A percentile compares a stretch with the other conserved stretches of the same genome.
Conservation (phyloP, 2,888 invertebrate genomes). For the Tetragonisca angustula region DNA sequence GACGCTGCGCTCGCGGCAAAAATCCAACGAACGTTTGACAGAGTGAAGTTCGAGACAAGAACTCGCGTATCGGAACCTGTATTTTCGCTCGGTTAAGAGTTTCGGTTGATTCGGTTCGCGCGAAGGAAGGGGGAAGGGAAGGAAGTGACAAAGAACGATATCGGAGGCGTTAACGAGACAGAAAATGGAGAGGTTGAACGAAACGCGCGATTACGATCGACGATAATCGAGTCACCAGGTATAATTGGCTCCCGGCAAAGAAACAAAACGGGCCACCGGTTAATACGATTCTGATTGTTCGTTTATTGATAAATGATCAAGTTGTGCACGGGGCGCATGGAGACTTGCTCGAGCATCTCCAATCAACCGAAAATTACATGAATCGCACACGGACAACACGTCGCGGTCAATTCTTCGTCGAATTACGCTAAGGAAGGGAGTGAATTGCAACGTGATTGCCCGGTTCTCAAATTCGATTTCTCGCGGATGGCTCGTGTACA, state of each 20-base stretch:
- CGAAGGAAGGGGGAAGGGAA: too few relatives aligned
- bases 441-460: constrained; percentile 40
- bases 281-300: constrained; percentile 41
- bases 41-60: neutral
- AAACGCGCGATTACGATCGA: constrained; percentile 35
- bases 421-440: constrained; percentile 2
- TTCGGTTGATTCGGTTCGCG: neutral
- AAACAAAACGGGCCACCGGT: constrained; percentile 40
- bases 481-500: neutral
- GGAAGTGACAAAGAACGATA: constrained; percentile 5
- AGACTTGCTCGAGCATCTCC: constrained; percentile 30
- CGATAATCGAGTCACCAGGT: constrained; percentile 50
- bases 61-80: neutral
- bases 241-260: constrained; percentile 56
- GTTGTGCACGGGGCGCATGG: constrained; percentile 27
- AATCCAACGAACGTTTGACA: too few relatives aligned
- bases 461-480: constrained; percentile 19
- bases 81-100: neutral
- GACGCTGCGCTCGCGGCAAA: neutral
- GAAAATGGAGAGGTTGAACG: constrained; percentile 55
- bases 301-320: constrained; percentile 64
- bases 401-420: constrained; percentile 49
- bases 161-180: constrained; percentile 56
- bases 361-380: constrained; percentile 47
- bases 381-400: constrained; percentile 43